phyloP scores from a whole-genome alignment of 1,140 invertebrate species.

The Drosophila trapezifrons region DNA sequence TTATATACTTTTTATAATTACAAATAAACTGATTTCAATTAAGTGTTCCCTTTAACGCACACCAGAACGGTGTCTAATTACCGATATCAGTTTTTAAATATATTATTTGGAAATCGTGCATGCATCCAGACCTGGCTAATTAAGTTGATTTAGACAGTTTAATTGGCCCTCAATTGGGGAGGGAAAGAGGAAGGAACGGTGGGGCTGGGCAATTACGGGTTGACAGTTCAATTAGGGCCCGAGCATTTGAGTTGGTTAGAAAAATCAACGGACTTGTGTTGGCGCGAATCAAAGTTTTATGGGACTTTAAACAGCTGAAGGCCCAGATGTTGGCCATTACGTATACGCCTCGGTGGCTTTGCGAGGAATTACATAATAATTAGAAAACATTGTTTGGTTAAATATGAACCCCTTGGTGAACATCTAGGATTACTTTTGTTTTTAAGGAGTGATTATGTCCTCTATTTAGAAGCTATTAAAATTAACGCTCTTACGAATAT shows the following conservation, averaged over 20 bases:
- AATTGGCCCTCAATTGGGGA: constrained; percentile 45
- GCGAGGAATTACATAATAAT: constrained; percentile 6
- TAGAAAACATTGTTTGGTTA: background rate
- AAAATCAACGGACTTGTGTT: constrained; percentile 21
- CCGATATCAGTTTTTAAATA: constrained; percentile 34
- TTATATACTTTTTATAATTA: constrained; percentile 27
- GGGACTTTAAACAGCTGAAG: background rate
- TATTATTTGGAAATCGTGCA: constrained; percentile 28
- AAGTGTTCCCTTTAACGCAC: constrained; percentile 8
- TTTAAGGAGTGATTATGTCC: background rate
- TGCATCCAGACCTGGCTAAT: constrained; percentile 31
- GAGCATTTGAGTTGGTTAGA: constrained; percentile 19
- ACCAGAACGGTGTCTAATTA: constrained; percentile 14
- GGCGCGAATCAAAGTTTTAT: constrained; percentile 21
- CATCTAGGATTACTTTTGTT: background rate
- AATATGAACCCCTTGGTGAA: background rate
- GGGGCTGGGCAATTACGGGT: constrained; percentile 36
- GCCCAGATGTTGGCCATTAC: constrained; percentile 7
- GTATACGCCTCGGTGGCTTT: constrained; percentile 18
- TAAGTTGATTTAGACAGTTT: constrained; percentile 52
- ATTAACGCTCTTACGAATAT: too few relatives aligned
- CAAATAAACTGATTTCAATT: constrained; percentile 2
- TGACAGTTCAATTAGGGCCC: constrained; percentile 53
- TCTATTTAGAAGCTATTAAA: background rate
- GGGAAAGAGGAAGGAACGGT: background rate